Conservation (phyloP, 2,888 invertebrate genomes). For the Fragum fragum region DNA sequence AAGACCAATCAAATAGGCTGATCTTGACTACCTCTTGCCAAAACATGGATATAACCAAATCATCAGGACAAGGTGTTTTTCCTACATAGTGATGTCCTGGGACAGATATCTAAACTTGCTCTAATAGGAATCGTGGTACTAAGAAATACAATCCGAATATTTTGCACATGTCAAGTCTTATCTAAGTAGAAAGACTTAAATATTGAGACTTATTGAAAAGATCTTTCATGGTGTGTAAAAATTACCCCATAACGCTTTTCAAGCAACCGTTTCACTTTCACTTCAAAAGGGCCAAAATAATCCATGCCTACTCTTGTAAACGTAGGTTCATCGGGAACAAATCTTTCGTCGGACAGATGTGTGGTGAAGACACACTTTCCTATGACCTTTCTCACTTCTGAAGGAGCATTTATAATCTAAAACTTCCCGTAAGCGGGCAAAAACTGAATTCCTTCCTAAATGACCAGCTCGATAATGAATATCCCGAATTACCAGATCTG, state of each 20-base stretch:
- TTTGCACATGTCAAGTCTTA: no score
- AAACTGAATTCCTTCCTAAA: conserved; percentile 40
- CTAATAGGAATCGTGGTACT: no score
- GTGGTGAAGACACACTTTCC: conserved; percentile 36
- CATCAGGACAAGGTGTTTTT: no score
- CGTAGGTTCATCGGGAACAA: conserved; percentile 35
- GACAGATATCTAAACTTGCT: no score
- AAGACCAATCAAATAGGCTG: neutral
- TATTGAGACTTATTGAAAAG: no score
- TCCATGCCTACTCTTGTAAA: conserved; percentile 62
- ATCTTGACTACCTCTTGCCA: no score
- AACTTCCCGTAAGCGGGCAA: neutral
- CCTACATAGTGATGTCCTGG: no score
- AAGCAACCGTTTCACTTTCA: conserved; percentile 49
- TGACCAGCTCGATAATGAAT: conserved; percentile 37
- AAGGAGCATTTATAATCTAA: conserved; percentile 53
- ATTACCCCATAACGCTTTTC: conserved; percentile 63
- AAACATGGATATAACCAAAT: no score
- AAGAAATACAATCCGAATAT: no score
- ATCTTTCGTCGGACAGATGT: conserved; percentile 34
- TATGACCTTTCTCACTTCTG: conserved; percentile 40
- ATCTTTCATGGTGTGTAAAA: no score
- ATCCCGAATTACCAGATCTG: conserved; percentile 33
- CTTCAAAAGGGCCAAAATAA: conserved; percentile 67
- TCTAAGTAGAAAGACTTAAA: no score